Percentiles rank a stretch among this genome's conserved stretches.
Evolutionary conservation across 2,888 invertebrate genomes (phyloP).

Genomic region (Plutella xylostella): DNA sequence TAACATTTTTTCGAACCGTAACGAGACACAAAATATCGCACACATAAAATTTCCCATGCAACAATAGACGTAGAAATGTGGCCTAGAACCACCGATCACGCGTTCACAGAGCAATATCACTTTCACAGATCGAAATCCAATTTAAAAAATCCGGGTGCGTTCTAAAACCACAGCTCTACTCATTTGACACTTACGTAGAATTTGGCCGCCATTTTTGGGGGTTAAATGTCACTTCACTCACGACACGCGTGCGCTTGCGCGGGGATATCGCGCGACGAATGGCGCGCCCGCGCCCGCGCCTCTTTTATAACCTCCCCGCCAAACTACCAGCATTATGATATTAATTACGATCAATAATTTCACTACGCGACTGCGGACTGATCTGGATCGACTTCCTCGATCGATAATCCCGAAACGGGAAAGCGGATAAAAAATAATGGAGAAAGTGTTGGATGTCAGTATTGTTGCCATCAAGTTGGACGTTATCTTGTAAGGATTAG

Average conservation of each 20-base stretch:
- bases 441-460: not conserved
- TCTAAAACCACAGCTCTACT: constrained; percentile 54
- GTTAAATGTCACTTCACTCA: constrained; percentile 52
- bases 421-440: constrained; percentile 5
- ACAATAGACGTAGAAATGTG: constrained; percentile 51
- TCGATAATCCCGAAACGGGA: constrained; percentile 30
- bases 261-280: constrained; percentile 57
- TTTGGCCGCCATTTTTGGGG: constrained; percentile 59
- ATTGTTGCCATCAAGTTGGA: not conserved
- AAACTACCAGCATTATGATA: constrained; percentile 53
- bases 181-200: constrained; percentile 64
- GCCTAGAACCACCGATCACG: constrained; percentile 45
- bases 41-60: constrained; percentile 30
- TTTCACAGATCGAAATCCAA: constrained; percentile 16
- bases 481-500: not conserved
- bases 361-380: constrained; percentile 38
- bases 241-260: constrained; percentile 51
- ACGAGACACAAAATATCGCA: constrained; percentile 8
- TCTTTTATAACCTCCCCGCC: constrained; percentile 62
- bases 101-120: constrained; percentile 11
- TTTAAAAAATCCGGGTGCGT: constrained; percentile 37
- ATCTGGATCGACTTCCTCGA: constrained; percentile 56
- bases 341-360: constrained; percentile 61
- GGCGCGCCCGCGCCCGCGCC: constrained; percentile 33
- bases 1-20: constrained; percentile 16